Conservation (phyloP, 2,113 vertebrate species). For the Gasterosteus aculeatus region DNA sequence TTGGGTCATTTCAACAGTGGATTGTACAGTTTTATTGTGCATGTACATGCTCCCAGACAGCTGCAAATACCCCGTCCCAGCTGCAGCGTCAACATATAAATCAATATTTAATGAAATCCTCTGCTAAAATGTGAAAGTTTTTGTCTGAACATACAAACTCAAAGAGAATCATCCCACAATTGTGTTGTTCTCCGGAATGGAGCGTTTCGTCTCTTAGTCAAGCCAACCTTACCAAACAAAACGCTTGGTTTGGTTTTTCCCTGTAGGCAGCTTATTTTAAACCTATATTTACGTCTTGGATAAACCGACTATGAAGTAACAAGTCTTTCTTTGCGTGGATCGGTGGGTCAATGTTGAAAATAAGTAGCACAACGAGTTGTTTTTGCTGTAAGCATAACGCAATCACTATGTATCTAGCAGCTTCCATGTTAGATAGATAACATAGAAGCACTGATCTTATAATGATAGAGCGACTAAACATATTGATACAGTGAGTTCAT, state of each 20-base stretch:
- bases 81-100: not conserved
- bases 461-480: not conserved
- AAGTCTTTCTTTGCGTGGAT: too few relatives aligned
- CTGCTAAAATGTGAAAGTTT: not conserved
- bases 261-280: too few relatives aligned
- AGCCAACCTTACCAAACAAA: too few relatives aligned
- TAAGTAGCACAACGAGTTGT: too few relatives aligned
- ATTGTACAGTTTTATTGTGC: conserved; percentile 1
- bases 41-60: not conserved
- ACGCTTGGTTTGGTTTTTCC: too few relatives aligned
- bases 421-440: not conserved
- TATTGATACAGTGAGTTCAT: not conserved
- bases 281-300: too few relatives aligned
- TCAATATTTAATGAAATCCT: not conserved
- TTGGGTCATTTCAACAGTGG: conserved; percentile 17
- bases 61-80: not conserved
- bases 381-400: too few relatives aligned
- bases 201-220: too few relatives aligned
- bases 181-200: not conserved
- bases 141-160: not conserved
- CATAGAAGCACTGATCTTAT: not conserved
- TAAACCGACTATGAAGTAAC: too few relatives aligned
- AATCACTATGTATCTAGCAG: too few relatives aligned
- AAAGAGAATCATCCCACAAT: not conserved
- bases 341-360: too few relatives aligned